A percentile compares a stretch with the other conserved stretches of the same genome.
Conservation (phyloP, 2,797 vertebrate species). For the Gouania willdenowi region DNA sequence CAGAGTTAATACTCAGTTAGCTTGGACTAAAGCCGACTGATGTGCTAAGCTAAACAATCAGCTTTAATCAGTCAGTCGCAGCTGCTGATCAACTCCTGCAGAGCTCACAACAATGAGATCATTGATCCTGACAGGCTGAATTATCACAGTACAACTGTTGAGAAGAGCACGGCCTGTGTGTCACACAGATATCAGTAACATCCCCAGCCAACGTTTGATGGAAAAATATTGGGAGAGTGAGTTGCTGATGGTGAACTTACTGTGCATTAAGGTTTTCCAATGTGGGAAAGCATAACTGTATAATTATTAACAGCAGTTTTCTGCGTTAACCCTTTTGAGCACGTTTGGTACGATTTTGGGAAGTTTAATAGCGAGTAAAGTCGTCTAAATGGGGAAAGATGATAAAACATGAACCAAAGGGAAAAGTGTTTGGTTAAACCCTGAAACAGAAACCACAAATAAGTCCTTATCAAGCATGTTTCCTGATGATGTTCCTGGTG, state of each 20-base stretch:
- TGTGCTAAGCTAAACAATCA: constrained; percentile 11
- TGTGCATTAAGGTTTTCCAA: neutral
- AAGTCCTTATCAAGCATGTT: no score
- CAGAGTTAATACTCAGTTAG: neutral
- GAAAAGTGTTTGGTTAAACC: no score
- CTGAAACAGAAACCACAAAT: no score
- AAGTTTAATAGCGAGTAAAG: no score
- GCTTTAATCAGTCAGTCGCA: constrained; percentile 1
- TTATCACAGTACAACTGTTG: constrained; percentile 5
- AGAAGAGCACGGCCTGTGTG: neutral
- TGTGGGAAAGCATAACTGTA: no score
- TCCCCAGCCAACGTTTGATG: neutral
- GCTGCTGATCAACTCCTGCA: neutral
- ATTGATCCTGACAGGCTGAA: constrained; percentile 21
- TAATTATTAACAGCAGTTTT: no score
- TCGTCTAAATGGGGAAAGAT: no score
- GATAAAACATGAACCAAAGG: no score
- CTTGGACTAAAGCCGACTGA: constrained; percentile 8
- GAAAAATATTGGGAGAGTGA: constrained; percentile 6
- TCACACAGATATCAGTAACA: constrained; percentile 11
- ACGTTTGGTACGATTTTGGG: no score
- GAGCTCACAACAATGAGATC: constrained; percentile 1
- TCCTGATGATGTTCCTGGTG: no score
- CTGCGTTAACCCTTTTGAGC: no score
- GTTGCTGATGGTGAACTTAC: neutral